Evolutionary conservation across 2,888 invertebrate species (phyloP).

Genomic region (Nymphalis c-album): DNA sequence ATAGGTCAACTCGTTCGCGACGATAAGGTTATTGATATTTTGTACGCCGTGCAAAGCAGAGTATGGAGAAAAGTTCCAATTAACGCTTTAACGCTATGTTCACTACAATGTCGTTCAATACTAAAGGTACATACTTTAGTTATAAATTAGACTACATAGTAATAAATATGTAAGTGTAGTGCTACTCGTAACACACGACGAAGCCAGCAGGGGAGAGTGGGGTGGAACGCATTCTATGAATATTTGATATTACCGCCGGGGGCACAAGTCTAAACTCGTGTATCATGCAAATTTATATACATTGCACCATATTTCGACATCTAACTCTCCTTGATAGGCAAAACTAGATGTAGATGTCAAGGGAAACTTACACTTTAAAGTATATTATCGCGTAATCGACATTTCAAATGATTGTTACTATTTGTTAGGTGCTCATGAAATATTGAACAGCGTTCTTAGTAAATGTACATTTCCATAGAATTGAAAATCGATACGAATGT

Average conservation of each 20-base stretch:
- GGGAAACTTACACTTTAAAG: not conserved
- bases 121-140: not conserved
- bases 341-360: conserved; percentile 1
- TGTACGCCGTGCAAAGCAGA: no score
- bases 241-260: conserved; percentile 60
- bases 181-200: conserved; percentile 16
- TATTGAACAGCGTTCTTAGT: conserved; percentile 1
- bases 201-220: conserved; percentile 37
- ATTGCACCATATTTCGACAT: not conserved
- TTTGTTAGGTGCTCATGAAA: not conserved
- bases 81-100: not conserved
- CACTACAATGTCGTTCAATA: conserved; percentile 4
- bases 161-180: conserved; percentile 24
- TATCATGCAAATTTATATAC: conserved; percentile 38
- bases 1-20: no score
- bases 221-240: conserved; percentile 56
- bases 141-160: conserved; percentile 17
- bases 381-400: not conserved
- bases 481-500: not conserved
- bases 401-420: not conserved
- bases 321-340: conserved; percentile 10
- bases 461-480: not conserved
- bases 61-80: no score
- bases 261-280: conserved; percentile 51
- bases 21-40: no score